Base-by-base conservation (phyloP, 2,888 invertebrate species). In the Acronicta alni region DNA sequence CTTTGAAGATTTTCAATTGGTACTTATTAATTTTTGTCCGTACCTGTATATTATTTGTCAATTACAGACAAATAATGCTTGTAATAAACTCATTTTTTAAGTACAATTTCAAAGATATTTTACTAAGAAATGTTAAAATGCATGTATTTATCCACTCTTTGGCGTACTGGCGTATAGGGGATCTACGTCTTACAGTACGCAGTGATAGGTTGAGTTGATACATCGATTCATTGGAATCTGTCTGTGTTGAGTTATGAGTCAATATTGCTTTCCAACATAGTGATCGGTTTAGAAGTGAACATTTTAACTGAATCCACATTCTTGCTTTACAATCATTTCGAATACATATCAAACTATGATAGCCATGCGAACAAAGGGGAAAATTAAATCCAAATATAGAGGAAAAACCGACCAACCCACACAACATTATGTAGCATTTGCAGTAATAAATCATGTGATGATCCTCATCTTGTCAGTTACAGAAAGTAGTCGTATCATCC, bases 401-500 rank as follows among this genome's bases (percentile, higher is more conserved):
- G 51, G 18, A 39, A 56, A 67, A 46, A 39, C 57, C 57, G 18
- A 58, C 47, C 46, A 17, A 43, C 38, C 41, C 37, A 30, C 44
- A 61, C 56, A 61, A 52, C 44, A 59, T 72, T 60, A 74, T 65
- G 49, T 64, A 64, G 37, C 47, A 77, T 81, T 77, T 75, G 72
- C 67, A 75, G 58, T 54, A 62, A 75, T 75, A 77, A 75, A 75
- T 75, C 75, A 75, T 75, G 68, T 71, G 75, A 75, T 75, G 78
- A 75, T 77, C 72, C 76, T 66, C 65, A 64, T 75, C 72, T 75
- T 77, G 75, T 77, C 75, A 75, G 75, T 77, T 75, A 77, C 75
- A 75, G 75, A 80, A 80, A 79, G 71, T 77, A 80, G 78, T 80
- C 73, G 74, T 79, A 80, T 81, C 80, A 75, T 77, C 71, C 74